Conservation (phyloP, 1,140 invertebrate genomes). For the Ooceraea biroi region DNA sequence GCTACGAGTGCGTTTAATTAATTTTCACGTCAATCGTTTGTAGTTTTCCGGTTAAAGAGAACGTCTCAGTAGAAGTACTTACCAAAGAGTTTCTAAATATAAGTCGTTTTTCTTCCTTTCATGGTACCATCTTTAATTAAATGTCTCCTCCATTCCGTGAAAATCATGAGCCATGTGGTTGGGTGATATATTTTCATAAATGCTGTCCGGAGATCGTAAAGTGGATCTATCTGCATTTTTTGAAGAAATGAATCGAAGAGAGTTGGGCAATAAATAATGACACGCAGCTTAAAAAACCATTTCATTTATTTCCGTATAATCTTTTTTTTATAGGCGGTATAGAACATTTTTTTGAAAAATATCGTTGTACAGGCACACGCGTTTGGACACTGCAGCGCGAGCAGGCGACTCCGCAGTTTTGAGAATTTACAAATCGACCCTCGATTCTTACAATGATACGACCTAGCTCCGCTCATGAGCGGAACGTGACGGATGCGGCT, state of each 20-base stretch:
- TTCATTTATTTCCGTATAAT: slow-evolving; percentile 69
- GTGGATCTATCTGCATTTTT: no score
- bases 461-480: neutral
- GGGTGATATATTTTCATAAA: slow-evolving; percentile 21
- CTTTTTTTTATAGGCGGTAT: slow-evolving; percentile 51
- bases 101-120: neutral
- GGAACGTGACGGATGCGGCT: slow-evolving; percentile 14
- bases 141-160: neutral
- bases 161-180: neutral
- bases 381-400: slow-evolving; percentile 49
- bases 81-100: neutral
- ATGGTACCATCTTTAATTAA: slow-evolving; percentile 16
- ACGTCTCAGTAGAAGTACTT: neutral
- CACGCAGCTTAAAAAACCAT: slow-evolving; percentile 63
- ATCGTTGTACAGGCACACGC: slow-evolving; percentile 72
- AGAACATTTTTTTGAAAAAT: slow-evolving; percentile 71
- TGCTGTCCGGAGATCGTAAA: neutral
- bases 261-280: neutral
- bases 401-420: slow-evolving; percentile 16
- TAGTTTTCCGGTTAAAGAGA: neutral
- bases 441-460: slow-evolving; percentile 17
- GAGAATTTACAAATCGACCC: slow-evolving; percentile 35
- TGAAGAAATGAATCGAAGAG: neutral
- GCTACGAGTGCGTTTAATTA: slow-evolving; percentile 30
- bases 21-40: slow-evolving; percentile 16